Conservation (phyloP, 2,888 invertebrate species). For the Matsumyia berberina region DNA sequence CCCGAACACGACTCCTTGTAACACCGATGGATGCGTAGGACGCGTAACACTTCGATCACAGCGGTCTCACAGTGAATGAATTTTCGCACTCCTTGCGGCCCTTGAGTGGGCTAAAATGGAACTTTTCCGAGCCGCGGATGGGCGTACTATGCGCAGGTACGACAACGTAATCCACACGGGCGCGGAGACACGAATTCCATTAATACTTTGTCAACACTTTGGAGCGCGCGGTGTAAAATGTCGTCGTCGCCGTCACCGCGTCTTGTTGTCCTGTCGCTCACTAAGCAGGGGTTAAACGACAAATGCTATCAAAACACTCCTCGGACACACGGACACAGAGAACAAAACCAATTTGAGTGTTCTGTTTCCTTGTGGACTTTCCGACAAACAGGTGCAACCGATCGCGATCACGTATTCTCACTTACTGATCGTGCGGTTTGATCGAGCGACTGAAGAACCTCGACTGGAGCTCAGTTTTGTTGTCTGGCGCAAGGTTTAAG, state of each 20-base stretch:
- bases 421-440: constrained; percentile 80
- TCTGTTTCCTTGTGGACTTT: constrained; percentile 18
- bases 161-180: constrained; percentile 59
- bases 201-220: constrained; percentile 72
- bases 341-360: constrained; percentile 23
- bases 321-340: constrained; percentile 20
- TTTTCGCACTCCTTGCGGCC: constrained; percentile 45
- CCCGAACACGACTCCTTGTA: constrained; percentile 66
- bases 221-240: constrained; percentile 34
- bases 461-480: constrained; percentile 31
- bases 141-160: constrained; percentile 60
- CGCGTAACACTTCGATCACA: constrained; percentile 59
- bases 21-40: constrained; percentile 65
- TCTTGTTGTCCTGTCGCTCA: constrained; percentile 47
- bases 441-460: constrained; percentile 68
- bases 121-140: constrained; percentile 39
- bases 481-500: constrained; percentile 49
- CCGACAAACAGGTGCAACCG: constrained; percentile 82
- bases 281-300: constrained; percentile 50
- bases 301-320: constrained; percentile 67
- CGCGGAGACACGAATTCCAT: constrained; percentile 60
- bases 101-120: constrained; percentile 64
- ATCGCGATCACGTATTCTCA: constrained; percentile 83
- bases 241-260: constrained; percentile 25
- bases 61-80: constrained; percentile 60